Base-by-base conservation (phyloP, 1,140 invertebrate genomes). In the Ridgeia piscesae region DNA sequence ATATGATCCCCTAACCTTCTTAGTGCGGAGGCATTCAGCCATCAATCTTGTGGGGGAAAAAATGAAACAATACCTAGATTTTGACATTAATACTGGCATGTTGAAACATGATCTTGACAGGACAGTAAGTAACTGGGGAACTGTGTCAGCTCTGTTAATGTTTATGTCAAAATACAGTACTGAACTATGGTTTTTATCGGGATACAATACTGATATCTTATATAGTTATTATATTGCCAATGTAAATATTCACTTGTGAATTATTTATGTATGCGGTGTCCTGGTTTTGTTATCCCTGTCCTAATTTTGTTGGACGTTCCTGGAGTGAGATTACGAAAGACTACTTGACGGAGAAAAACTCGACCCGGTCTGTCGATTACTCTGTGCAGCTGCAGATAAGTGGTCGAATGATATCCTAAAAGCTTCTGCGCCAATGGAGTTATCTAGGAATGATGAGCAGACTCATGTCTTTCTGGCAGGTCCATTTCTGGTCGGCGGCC, bases 401-500 rank as follows among this genome's bases (percentile, higher is more conserved):
- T 77, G 58, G 58, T 77, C 58, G 58, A 77, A 77, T 77, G 58
- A 77, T 77, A 77, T 77, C 58, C 58, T 77, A 77, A 77, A 77
- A 77, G 58, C 17, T 77, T 77, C 58, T 77, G 17, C 27, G 58
- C 58, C 58, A 21, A 77, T 77, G 27, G 17, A 31, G 58, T 77
- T 77, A 77, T 77, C 58, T 77, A 77, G 14, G 27, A 77, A 77
- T 77, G 58, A 77, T 77, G 58, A 77, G 58, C 58, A 77, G 58
- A 77, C 58, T 21, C 58, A 77, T 77, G 14, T 2, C 58, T 77
- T 77, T 2, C 27, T 77, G 58, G 58, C 58, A 77, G 58, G 58
- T 31, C 58, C 58, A 27, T 77, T 77, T 31, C 58, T 77, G 58
- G 27, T 77, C 58, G 17, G 6, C 42, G 11, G 42, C 11, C 42